Evolutionary conservation across 2,888 invertebrate genomes (phyloP), one percentile per base, ranked within the genome.

Genomic region (Nomada ruficornis): DNA sequence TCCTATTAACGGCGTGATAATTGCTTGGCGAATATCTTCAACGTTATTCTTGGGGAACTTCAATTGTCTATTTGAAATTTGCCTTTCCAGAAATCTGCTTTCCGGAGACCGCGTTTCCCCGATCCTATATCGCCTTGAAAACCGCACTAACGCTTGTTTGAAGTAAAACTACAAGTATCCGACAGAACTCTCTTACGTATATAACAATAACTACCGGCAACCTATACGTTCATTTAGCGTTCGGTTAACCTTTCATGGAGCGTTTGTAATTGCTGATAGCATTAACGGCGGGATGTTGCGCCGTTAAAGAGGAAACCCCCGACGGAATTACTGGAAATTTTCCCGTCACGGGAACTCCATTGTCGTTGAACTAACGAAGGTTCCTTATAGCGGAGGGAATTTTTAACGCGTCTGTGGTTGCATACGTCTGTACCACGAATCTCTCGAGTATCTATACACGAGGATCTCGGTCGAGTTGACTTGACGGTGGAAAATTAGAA

Each of bases 1-100:
- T 20, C n/a, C 63, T 55, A 70, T 69, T 69, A 87, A 74, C 71
- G 50, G 77, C 29, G 73, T 65, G 77, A 62, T 82, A 83, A 87
- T 83, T 87, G 71, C 67, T 63, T 26, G 47, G 57, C 60, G 62
- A 67, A 76, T 71, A 77, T 69, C 60, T 57, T 57, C 42, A 42
- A 47, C 68, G 74, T 64, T 75, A 60, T 29, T 23, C 20, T 59
- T 62, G 26, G 10, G 20, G 55, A 68, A 42, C 50, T 68, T 55
- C 47, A 20, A 77, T 71, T 65, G 69, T 67, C 29, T 70, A 67
- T 55, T 80, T 15, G 75, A 72, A 78, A 79, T 69, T 70, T n/a
- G 55, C 20, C 57, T 36, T 55, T n/a, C n/a, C 11, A 15, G 29
- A 55, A 54, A 15, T 15, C 36, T 42, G 36, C 36, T 36, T 36